Evolutionary conservation across 2,113 vertebrate species (phyloP).

Genomic region (Vicugna pacos): DNA sequence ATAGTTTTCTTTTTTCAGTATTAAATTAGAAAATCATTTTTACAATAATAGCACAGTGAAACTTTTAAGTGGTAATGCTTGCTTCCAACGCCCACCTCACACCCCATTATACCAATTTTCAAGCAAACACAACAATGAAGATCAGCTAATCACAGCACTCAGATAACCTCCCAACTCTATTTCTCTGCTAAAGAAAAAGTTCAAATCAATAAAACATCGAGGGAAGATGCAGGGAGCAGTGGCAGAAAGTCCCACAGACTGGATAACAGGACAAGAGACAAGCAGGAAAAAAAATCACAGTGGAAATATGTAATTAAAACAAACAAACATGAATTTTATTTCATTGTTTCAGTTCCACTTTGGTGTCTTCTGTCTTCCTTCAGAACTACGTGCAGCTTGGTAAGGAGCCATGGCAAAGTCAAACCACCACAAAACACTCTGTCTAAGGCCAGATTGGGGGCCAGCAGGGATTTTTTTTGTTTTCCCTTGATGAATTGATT

Average conservation of each 20-base stretch:
- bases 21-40: conserved; percentile 2
- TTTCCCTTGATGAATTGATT: neutral
- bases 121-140: neutral
- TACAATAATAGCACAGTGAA: neutral
- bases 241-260: neutral
- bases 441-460: neutral
- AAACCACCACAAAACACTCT: neutral
- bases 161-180: neutral
- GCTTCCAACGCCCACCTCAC: neutral
- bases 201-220: neutral
- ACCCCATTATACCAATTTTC: neutral
- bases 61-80: neutral
- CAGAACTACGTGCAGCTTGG: neutral
- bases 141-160: neutral
- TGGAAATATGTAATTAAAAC: neutral
- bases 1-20: neutral
- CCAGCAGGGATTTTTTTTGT: neutral
- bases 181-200: neutral
- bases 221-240: neutral
- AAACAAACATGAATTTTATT: neutral
- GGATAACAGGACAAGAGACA: neutral
- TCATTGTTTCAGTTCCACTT: neutral
- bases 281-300: neutral
- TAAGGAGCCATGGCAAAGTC: neutral
- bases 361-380: neutral